These are phyloP conservation scores for Drosophila colorata DNA, from an alignment of 2,888 invertebrate species.

Conservation along the genomic window DNA sequence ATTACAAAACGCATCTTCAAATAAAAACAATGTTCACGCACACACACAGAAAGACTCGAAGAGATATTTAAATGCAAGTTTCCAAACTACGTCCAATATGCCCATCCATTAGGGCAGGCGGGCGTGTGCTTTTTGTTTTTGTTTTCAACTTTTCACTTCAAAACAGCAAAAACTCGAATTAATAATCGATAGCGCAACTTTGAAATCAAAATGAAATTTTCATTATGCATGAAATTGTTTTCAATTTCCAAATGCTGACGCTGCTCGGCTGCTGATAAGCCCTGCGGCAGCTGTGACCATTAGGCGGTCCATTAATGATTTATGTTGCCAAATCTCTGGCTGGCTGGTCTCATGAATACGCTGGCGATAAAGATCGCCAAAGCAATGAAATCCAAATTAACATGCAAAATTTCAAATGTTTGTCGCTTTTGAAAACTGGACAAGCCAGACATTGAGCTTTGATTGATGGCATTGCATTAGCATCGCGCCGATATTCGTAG, in stretches of 20 bases:
- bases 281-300: conserved; percentile 40
- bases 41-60: conserved; percentile 8
- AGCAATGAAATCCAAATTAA: conserved; percentile 68
- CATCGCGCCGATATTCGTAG: conserved; percentile 28
- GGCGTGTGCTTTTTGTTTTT: conserved; percentile 17
- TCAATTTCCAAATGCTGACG: conserved; percentile 41
- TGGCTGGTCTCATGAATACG: conserved; percentile 42
- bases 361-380: conserved; percentile 52
- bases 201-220: conserved; percentile 57
- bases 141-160: conserved; percentile 47
- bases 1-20: conserved; percentile 65
- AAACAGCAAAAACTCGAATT: conserved; percentile 49
- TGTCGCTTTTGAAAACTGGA: conserved; percentile 15
- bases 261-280: conserved; percentile 34
- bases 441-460: conserved; percentile 45
- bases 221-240: conserved; percentile 55
- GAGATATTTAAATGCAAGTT: conserved; percentile 45
- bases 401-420: conserved; percentile 59
- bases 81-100: conserved; percentile 43
- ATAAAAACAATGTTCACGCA: conserved; percentile 20
- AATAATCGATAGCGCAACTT: conserved; percentile 58
- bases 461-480: conserved; percentile 58
- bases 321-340: conserved; percentile 62
- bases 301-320: conserved; percentile 59
- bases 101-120: conserved; percentile 20